These are phyloP conservation scores for Thymelicus lineola DNA, from an alignment of 2,888 invertebrate species.

Conservation along the genomic window DNA sequence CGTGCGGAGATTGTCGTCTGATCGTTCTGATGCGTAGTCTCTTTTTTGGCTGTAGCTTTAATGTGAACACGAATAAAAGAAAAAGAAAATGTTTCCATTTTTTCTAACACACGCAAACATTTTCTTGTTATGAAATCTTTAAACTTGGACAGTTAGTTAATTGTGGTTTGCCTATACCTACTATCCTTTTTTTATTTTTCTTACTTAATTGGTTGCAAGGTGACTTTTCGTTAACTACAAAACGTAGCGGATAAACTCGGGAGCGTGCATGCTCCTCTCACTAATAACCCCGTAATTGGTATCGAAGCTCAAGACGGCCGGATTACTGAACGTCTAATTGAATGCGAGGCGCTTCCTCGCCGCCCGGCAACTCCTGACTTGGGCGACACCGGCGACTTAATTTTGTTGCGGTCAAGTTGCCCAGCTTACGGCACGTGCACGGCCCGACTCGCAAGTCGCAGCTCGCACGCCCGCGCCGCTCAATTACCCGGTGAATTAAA, in stretches of 20 bases:
- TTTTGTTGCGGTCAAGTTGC: slow-evolving; percentile 79
- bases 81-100: too few species aligned
- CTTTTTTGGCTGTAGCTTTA: too few species aligned
- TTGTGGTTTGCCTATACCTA: too few species aligned
- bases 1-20: too few species aligned
- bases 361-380: slow-evolving; percentile 50
- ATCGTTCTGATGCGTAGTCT: too few species aligned
- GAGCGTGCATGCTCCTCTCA: slow-evolving; percentile 66
- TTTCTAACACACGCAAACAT: too few species aligned
- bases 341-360: slow-evolving; percentile 78
- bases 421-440: slow-evolving; percentile 75
- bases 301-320: slow-evolving; percentile 83
- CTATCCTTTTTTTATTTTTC: background rate
- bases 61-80: too few species aligned
- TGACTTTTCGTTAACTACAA: slow-evolving; percentile 2
- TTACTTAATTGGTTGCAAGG: background rate
- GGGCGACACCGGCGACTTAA: slow-evolving; percentile 63
- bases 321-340: slow-evolving; percentile 85
- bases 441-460: slow-evolving; percentile 43
- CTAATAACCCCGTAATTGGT: slow-evolving; percentile 85
- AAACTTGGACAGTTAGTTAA: too few species aligned
- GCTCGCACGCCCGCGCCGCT: slow-evolving; percentile 60
- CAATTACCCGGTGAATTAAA: slow-evolving; percentile 80
- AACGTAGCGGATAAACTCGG: slow-evolving; percentile 53
- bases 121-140: too few species aligned